Base-by-base conservation (phyloP, 2,797 vertebrate species). In the Sebastes baramenuke region DNA sequence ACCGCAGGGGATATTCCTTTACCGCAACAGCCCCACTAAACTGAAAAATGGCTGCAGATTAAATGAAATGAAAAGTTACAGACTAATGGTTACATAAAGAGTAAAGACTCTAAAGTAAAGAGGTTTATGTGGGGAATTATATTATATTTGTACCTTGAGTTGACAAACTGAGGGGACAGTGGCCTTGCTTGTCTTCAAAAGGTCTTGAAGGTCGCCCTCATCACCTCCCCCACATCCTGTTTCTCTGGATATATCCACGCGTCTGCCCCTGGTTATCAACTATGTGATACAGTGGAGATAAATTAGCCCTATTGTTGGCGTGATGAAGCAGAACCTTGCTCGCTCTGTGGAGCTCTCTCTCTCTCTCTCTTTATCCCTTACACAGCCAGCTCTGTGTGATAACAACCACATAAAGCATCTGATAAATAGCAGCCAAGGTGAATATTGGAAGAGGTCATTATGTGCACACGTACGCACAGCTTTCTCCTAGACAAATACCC, bases 371-470 rank as follows among this genome's bases (percentile, higher is more conserved):
- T 55, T 86, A 60, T 82, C 62, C 59, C 55, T 46, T 58, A 72
- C 62, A 68, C 22, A 6, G 46, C 60, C 55, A 34, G 24, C 13
- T n/a, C 64, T 34, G 58, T 66, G 67, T 27, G 71, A 83, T 89
- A 91, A 91, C 76, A 74, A 71, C 67, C 79, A 61, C 72, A 83
- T 77, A 84, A 85, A 87, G 32, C 82, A 81, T 76, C 76, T 80
- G 90, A 92, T 91, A 81, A 93, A 85, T 73, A 80, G 73, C 67
- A 74, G 79, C 81, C 83, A 87, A 89, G 86, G 84, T 92, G 85
- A 91, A 91, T 89, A 84, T 89, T 68, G 72, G 56, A 67, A 78
- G 70, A 87, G 85, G 88, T 77, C 84, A 78, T 82, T 77, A 84
- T 72, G 66, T 55, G 49, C 38, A 64, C 18, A 16, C 32, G 13